phyloP scores from a whole-genome alignment of 2,797 vertebrate genomes.

The Poeciliopsis turneri region DNA sequence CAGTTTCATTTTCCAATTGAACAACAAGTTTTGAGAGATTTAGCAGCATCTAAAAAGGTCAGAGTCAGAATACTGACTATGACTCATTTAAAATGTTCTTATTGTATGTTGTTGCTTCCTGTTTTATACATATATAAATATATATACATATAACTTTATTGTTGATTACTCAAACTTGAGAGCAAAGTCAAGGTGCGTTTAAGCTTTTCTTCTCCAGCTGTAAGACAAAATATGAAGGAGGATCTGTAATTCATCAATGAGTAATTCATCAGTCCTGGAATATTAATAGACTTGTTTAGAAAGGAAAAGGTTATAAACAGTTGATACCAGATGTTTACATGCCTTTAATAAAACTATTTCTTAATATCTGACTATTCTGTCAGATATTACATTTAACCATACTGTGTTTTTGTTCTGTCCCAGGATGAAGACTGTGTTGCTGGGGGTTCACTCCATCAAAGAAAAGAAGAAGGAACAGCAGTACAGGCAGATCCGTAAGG shows the following conservation, averaged over 20 bases:
- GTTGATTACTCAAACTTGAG: background rate
- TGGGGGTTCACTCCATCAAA: constrained; percentile 69
- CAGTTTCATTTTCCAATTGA: background rate
- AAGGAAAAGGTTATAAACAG: too few relatives aligned
- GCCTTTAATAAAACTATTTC: too few relatives aligned
- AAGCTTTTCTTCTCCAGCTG: background rate
- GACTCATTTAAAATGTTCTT: background rate
- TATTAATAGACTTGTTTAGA: background rate
- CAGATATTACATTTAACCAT: background rate
- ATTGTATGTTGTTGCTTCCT: background rate
- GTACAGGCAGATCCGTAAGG: constrained; percentile 30
- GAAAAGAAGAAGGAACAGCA: background rate
- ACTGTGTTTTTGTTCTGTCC: background rate
- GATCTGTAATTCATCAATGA: background rate
- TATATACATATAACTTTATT: background rate
- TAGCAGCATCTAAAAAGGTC: too few relatives aligned
- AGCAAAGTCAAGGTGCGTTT: background rate
- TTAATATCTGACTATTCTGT: background rate
- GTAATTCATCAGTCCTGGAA: background rate
- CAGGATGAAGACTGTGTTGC: background rate
- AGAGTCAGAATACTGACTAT: too few relatives aligned
- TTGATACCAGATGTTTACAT: too few relatives aligned
- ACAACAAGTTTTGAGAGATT: too few relatives aligned
- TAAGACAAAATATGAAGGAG: background rate
- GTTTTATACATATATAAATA: background rate